phyloP scores from a whole-genome alignment of 1,140 invertebrate species.

The Mylabris phalerata region DNA sequence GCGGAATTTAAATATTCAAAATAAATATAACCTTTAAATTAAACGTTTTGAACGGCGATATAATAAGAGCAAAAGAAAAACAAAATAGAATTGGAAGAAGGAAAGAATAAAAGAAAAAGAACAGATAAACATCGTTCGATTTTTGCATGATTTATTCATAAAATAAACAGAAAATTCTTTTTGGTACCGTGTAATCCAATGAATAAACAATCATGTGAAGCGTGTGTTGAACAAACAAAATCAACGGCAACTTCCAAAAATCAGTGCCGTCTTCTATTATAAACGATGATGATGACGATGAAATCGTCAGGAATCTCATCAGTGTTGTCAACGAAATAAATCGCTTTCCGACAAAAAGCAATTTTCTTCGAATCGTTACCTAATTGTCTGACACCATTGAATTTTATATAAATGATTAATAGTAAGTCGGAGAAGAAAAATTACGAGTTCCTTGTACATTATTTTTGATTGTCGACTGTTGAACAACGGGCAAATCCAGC shows the following conservation, averaged over 20 bases:
- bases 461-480: too few species aligned
- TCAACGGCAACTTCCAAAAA: slow-evolving; percentile 10
- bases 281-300: too few species aligned
- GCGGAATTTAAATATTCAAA: slow-evolving; percentile 12
- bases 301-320: too few species aligned
- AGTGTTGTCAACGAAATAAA: slow-evolving; percentile 12
- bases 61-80: neutral
- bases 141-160: slow-evolving; percentile 17
- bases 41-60: slow-evolving; percentile 1
- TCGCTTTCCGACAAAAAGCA: slow-evolving; percentile 10
- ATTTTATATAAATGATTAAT: neutral
- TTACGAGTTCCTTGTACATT: too few species aligned
- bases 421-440: too few species aligned
- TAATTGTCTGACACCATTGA: slow-evolving; percentile 9
- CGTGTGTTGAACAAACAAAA: slow-evolving; percentile 15
- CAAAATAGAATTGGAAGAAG: neutral
- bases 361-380: neutral
- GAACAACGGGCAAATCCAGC: too few species aligned
- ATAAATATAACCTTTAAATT: slow-evolving; percentile 9
- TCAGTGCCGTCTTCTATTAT: neutral
- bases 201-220: slow-evolving; percentile 18
- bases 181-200: slow-evolving; percentile 13
- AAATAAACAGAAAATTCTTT: slow-evolving; percentile 19
- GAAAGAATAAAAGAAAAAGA: neutral
- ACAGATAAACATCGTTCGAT: slow-evolving; percentile 3